phyloP scores from a whole-genome alignment of 2,888 invertebrate genomes.

The Pachymerium ferrugineum region DNA sequence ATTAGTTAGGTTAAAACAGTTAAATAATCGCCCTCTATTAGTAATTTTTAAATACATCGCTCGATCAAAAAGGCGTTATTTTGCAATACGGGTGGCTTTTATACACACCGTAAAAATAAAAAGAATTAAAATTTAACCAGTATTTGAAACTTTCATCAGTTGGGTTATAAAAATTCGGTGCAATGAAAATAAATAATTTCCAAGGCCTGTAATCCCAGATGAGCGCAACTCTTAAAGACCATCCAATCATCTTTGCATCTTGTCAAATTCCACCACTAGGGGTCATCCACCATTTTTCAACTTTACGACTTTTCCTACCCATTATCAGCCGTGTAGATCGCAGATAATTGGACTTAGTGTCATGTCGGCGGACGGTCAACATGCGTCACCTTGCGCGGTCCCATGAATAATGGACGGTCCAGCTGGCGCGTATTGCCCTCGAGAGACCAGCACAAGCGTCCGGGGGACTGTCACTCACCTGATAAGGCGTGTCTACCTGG shows the following conservation, averaged over 20 bases:
- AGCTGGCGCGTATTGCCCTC: constrained; percentile 12
- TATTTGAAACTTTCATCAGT: no score
- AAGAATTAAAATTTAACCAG: no score
- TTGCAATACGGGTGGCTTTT: no score
- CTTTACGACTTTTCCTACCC: neutral
- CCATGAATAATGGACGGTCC: constrained; percentile 28
- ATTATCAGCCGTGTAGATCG: constrained; percentile 16
- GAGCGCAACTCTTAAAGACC: no score
- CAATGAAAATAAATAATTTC: no score
- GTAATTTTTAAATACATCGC: no score
- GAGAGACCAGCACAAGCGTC: neutral
- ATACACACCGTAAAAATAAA: no score
- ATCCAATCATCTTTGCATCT: neutral
- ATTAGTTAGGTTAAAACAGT: no score
- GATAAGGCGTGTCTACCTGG: constrained; percentile 23
- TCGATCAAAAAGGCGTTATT: no score
- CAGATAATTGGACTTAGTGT: constrained; percentile 24
- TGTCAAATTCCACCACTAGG: constrained; percentile 4
- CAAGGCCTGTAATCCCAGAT: no score
- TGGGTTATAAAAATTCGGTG: no score
- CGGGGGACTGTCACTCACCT: constrained; percentile 26
- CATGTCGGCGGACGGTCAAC: constrained; percentile 27
- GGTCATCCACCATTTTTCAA: constrained; percentile 22
- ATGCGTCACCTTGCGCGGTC: constrained; percentile 27
- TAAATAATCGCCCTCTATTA: no score